Evolutionary conservation across 2,888 invertebrate genomes (phyloP).

Genomic region (Antheraea assamensis): DNA sequence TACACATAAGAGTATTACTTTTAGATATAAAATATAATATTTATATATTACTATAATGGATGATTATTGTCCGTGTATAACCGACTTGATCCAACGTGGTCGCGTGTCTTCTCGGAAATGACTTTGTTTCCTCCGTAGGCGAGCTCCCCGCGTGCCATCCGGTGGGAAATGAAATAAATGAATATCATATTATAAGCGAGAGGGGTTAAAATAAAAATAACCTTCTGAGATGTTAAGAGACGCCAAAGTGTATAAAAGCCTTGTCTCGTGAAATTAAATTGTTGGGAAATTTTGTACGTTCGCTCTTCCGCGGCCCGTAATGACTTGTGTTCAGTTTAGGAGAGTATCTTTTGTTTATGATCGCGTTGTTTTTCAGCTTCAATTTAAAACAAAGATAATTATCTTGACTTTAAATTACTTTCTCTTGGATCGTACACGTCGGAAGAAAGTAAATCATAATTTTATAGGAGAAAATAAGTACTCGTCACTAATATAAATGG

Average conservation of each 20-base stretch:
- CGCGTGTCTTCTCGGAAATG: slow-evolving; percentile 64
- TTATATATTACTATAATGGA: neutral
- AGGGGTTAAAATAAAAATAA: slow-evolving; percentile 55
- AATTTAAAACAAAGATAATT: slow-evolving; percentile 18
- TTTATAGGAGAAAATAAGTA: neutral
- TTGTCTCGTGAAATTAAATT: slow-evolving; percentile 59
- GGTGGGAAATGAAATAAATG: slow-evolving; percentile 72
- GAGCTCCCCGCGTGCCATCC: slow-evolving; percentile 58
- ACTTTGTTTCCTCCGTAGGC: slow-evolving; percentile 69
- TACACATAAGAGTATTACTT: neutral
- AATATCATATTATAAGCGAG: slow-evolving; percentile 55
- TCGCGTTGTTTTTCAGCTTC: slow-evolving; percentile 15
- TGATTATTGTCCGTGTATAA: neutral
- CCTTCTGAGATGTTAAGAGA: slow-evolving; percentile 47
- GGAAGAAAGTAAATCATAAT: slow-evolving; percentile 13
- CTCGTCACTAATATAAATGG: neutral
- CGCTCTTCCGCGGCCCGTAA: slow-evolving; percentile 41
- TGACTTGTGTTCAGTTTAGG: slow-evolving; percentile 46
- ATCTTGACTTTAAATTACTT: slow-evolving; percentile 19
- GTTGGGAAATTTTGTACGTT: slow-evolving; percentile 48
- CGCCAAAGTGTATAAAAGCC: slow-evolving; percentile 51
- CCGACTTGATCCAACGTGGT: slow-evolving; percentile 22
- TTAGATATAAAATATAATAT: too few species aligned
- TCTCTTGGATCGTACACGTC: neutral
- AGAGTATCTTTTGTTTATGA: slow-evolving; percentile 20